Base-by-base conservation (phyloP, 2,797 vertebrate genomes). In the Rhynchotus rufescens region DNA sequence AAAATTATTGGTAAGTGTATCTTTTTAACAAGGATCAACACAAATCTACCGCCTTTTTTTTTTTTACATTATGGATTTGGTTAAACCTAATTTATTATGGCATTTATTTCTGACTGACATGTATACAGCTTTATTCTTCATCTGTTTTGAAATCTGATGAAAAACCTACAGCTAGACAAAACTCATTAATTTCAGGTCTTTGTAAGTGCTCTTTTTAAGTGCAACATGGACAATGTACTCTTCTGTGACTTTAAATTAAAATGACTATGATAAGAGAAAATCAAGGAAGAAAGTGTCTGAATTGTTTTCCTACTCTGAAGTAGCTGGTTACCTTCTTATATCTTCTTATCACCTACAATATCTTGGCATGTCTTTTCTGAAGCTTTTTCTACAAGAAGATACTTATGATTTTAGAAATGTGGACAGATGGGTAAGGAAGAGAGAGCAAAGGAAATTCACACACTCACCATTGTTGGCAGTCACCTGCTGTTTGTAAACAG, bases 401-500 rank as follows among this genome's bases (percentile, higher is more conserved):
- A 74, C 89, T 88, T 77, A 30, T 15, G 32, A 84, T 93, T 86
- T 59, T 13, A 86, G 96, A 94, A 64, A 51, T 1, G 1, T 11
- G 82, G 97, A 96, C 97, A 97, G 97, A 98, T 96, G 97, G 97
- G 91, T 90, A 93, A 94, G 93, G 52, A 94, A 84, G 94, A 81
- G 83, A 80, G 62, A 88, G 90, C 61, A 62, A 94, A 92, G 87
- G 94, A 95, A 96, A 95, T 92, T 96, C 95, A 79, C 92, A 85
- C 74, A 84, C 95, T 92, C 66, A 51, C 93, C 62, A 85, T 86
- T 95, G 88, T 54, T 93, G 96, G 96, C 94, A 93, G 80, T 96
- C 97, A 95, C 97, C 98, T 96, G 97, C 97, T 97, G 97, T 95
- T 96, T 96, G 93, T 94, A 96, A 97, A 97, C 96, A 97, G 96